Conservation (phyloP, 2,888 invertebrate genomes). For the Agrotis segetum region DNA sequence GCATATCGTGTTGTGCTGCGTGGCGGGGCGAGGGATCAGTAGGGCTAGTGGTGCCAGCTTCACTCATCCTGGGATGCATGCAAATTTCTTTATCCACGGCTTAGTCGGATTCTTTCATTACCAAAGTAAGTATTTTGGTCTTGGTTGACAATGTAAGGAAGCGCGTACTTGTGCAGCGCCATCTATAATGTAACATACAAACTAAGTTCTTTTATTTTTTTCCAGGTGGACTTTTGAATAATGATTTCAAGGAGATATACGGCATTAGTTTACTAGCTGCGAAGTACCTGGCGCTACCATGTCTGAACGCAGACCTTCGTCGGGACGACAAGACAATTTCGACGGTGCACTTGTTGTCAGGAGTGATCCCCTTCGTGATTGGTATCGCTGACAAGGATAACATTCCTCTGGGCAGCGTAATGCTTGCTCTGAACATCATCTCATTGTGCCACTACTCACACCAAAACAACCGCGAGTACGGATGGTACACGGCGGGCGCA, state of each 20-base stretch:
- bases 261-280: conserved; percentile 76
- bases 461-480: conserved; percentile 75
- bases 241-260: conserved; percentile 77
- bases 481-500: conserved; percentile 81
- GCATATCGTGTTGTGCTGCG: conserved; percentile 79
- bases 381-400: conserved; percentile 77
- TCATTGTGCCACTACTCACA: conserved; percentile 77
- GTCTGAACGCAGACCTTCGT: conserved; percentile 83
- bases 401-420: conserved; percentile 73
- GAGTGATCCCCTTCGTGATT: conserved; percentile 80
- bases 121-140: conserved; percentile 62
- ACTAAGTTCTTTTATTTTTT: conserved; percentile 23
- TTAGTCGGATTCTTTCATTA: conserved; percentile 80
- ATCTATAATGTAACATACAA: not conserved
- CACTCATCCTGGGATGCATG: conserved; percentile 84
- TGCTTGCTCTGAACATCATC: conserved; percentile 79
- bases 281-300: conserved; percentile 81
- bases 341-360: conserved; percentile 78
- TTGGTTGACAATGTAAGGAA: not conserved
- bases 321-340: conserved; percentile 70
- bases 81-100: conserved; percentile 84
- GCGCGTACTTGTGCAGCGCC: not conserved
- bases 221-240: conserved; percentile 76
- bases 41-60: conserved; percentile 65
- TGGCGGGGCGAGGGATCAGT: conserved; percentile 76